Percentiles rank a stretch among this genome's conserved stretches.
Conservation (phyloP, 2,888 invertebrate genomes). For the Amphipoea lucens region DNA sequence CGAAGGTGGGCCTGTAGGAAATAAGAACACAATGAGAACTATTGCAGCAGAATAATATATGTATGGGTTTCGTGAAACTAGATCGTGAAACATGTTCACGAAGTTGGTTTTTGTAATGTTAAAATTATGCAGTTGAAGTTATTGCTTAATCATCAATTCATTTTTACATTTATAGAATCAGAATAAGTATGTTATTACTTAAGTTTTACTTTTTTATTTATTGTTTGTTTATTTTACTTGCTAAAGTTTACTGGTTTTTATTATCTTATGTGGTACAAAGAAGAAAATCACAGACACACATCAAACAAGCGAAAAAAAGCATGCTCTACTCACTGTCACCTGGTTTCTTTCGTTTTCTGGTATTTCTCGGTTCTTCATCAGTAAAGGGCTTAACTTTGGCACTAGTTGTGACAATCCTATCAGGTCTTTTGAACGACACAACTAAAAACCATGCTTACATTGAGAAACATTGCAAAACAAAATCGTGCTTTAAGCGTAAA, state of each 20-base stretch:
- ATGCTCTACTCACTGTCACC: constrained; percentile 89
- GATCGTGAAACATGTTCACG: background rate
- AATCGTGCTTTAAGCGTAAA: constrained; percentile 51
- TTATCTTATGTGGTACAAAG: background rate
- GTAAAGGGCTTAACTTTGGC: constrained; percentile 77
- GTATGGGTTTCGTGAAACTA: background rate
- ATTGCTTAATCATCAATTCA: background rate
- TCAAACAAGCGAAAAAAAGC: constrained; percentile 27
- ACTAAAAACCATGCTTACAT: constrained; percentile 89
- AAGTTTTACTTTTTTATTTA: background rate
- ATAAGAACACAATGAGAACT: constrained; percentile 16
- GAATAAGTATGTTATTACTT: too few species aligned
- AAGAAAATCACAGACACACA: constrained; percentile 31
- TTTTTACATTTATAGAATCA: background rate
- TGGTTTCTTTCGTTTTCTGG: constrained; percentile 94
- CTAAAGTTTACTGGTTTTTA: background rate
- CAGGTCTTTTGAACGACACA: constrained; percentile 96
- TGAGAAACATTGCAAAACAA: constrained; percentile 56
- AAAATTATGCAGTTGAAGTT: background rate
- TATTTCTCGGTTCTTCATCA: constrained; percentile 78
- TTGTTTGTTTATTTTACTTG: background rate
- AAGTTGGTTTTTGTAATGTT: background rate
- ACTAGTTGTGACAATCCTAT: constrained; percentile 81
- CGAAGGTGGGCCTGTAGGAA: constrained; percentile 86
- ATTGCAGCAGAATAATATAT: background rate